Conservation (phyloP, 2,113 vertebrate genomes). For the Beaufortia kweichowensis region DNA sequence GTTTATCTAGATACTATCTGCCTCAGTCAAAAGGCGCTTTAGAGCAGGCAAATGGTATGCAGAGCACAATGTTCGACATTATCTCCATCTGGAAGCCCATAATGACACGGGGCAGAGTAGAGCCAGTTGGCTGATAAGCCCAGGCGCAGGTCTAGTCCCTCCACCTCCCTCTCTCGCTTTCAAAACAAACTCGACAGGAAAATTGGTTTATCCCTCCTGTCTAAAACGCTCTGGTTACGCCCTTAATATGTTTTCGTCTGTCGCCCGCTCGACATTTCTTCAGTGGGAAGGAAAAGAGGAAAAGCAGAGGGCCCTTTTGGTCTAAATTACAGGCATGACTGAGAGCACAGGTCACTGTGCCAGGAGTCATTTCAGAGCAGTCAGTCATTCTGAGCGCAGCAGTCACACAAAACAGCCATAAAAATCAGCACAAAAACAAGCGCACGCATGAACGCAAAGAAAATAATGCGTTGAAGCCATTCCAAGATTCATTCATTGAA, state of each 20-base stretch:
- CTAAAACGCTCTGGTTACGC: conserved; percentile 59
- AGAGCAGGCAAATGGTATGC: conserved; percentile 69
- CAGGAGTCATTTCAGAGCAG: conserved; percentile 68
- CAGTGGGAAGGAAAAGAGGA: conserved; percentile 9
- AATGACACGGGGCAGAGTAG: conserved; percentile 65
- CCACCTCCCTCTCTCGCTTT: conserved; percentile 51
- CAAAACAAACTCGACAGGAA: conserved; percentile 69
- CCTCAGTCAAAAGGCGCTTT: conserved; percentile 57
- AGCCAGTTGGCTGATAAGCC: conserved; percentile 58
- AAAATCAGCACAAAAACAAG: conserved; percentile 18
- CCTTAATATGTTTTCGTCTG: conserved; percentile 57
- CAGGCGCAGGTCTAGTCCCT: conserved; percentile 52
- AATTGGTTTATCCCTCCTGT: conserved; percentile 73
- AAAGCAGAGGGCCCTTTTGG: conserved; percentile 54
- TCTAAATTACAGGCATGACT: conserved; percentile 69
- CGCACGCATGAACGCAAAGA: conserved; percentile 12
- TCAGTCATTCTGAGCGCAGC: conserved; percentile 61
- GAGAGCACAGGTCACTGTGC: conserved; percentile 63
- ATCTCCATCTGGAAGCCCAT: conserved; percentile 71
- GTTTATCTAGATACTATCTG: conserved; percentile 67
- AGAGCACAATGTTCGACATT: conserved; percentile 63
- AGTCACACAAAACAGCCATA: conserved; percentile 25
- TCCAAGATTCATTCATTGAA: conserved; percentile 23
- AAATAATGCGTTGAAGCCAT: conserved; percentile 30
- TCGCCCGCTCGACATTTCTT: neutral